phyloP scores from a whole-genome alignment of 35 echinoderm and acorn worm species.

The Apostichopus californicus region DNA sequence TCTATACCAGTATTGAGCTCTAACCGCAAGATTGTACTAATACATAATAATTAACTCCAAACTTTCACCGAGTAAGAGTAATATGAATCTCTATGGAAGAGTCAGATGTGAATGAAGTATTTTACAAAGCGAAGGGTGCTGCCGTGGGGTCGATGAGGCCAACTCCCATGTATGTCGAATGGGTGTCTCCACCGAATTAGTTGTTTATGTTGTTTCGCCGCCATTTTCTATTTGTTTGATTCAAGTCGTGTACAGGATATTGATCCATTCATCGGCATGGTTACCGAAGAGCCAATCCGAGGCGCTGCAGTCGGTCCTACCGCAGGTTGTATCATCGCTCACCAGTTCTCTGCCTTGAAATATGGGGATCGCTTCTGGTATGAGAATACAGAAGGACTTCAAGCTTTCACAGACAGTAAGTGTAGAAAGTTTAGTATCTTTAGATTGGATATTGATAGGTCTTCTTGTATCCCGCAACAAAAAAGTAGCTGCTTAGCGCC shows the following conservation, averaged over 20 bases:
- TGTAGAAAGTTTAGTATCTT: neutral
- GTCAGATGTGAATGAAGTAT: too few species aligned
- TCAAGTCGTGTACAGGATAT: constrained; percentile 61
- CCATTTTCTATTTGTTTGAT: neutral
- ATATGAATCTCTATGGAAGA: too few species aligned
- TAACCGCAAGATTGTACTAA: too few species aligned
- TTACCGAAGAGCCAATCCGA: constrained; percentile 56
- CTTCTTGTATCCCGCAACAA: neutral
- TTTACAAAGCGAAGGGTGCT: too few species aligned
- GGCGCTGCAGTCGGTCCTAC: constrained; percentile 73
- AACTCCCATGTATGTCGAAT: too few species aligned
- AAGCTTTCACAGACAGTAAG: constrained; percentile 68
- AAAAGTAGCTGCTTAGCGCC: neutral
- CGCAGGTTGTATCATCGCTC: constrained; percentile 68
- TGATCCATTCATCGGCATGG: constrained; percentile 75
- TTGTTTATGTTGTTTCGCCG: too few species aligned
- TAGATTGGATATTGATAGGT: neutral
- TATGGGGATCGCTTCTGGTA: constrained; percentile 91
- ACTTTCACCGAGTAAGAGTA: too few species aligned
- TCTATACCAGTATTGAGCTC: too few species aligned
- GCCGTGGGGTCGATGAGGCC: too few species aligned
- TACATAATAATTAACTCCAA: too few species aligned
- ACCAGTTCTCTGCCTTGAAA: constrained; percentile 62
- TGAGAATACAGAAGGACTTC: constrained; percentile 45
- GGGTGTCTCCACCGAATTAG: too few species aligned